Conservation (phyloP, 2,888 invertebrate species). For the Aplocera efformata region DNA sequence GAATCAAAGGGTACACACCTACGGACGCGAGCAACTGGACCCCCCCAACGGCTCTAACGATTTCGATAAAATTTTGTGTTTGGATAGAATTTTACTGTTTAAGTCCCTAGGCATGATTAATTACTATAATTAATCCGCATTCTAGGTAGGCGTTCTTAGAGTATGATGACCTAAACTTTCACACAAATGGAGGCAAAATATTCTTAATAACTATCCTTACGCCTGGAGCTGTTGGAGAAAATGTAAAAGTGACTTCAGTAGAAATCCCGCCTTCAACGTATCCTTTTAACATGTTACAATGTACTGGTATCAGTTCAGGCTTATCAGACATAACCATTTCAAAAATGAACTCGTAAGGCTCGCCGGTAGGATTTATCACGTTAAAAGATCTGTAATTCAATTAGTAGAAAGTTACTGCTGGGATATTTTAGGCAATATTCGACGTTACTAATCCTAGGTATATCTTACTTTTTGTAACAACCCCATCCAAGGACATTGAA, state of each 20-base stretch:
- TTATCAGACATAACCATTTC: conserved; percentile 69
- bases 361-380: conserved; percentile 84
- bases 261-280: conserved; percentile 80
- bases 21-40: too few species aligned
- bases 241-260: conserved; percentile 82
- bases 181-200: too few species aligned
- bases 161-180: too few species aligned
- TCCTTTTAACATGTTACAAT: conserved; percentile 81
- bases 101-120: too few species aligned
- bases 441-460: background rate
- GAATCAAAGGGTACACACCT: too few species aligned
- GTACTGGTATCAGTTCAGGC: conserved; percentile 73
- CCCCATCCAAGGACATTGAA: conserved; percentile 84
- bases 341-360: conserved; percentile 81
- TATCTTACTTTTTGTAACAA: conserved; percentile 71
- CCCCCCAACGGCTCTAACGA: too few species aligned
- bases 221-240: conserved; percentile 82
- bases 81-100: too few species aligned
- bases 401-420: background rate
- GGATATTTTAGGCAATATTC: background rate
- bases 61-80: too few species aligned
- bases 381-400: conserved; percentile 73
- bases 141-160: too few species aligned
- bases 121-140: too few species aligned
- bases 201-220: conserved; percentile 32